Evolutionary conservation across 1,140 invertebrate species (phyloP), one percentile per base, ranked within the genome.

Genomic region (Colletes latitarsis): DNA sequence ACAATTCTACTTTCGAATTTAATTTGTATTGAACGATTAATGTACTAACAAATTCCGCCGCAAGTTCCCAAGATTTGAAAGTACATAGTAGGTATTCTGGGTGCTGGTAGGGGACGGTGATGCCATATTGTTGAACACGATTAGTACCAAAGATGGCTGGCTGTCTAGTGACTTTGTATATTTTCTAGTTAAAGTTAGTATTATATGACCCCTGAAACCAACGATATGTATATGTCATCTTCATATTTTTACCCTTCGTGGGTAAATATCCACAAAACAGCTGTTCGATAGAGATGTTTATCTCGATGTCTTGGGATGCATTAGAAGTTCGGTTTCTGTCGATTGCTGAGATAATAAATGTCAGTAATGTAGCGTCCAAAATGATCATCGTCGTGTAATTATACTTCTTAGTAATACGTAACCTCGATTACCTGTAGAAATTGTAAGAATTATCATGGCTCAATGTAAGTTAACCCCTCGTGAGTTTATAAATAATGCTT

Each of bases 401-500:
- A 19, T 52, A 43, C 43, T 58, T 6, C n/a, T 73, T 67, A 57
- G 43, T 75, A 53, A 67, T 17, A 55, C 71, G n/a, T 73, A 73
- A 79, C 21, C 71, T 66, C 19, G 52, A 52, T 64, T 21, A 68
- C 14, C 46, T 52, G 39, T 78, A 79, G 15, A 66, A 39, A 19
- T 80, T 57, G 0, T 58, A 75, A 43, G n/a, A 66, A 66, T 39
- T 49, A 80, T 70, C 77, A 87, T 96, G 96, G 94, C 95, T 81
- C 94, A 95, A 88, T 94, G 94, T 82, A 95, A 95, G 88, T 94
- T 95, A 93, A 95, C 95, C 84, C 94, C 97, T 46, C 95, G 97
- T 86, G 98, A 99, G 92, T 97, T 98, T 92, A 97, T 99, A 75
- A 96, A 97, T 91, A 96, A 96, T 91, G 95, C 97, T 49, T 99